Base-by-base conservation (phyloP, 2,113 vertebrate genomes). In the Mesembrinibis cayennensis region DNA sequence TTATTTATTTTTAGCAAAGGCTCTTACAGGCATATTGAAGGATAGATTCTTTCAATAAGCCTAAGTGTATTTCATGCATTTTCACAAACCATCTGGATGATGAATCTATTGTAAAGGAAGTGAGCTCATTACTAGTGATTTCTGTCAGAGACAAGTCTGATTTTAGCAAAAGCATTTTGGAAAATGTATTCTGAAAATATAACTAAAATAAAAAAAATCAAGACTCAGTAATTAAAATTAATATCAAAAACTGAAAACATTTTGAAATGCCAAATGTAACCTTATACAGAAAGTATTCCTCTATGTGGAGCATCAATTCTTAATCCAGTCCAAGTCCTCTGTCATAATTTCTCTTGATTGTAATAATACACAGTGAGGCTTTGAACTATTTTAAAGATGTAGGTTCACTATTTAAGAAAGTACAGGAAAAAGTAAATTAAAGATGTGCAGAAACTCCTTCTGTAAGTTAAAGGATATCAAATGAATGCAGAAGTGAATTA, bases 91-190 rank as follows among this genome's bases (percentile, higher is more conserved):
- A 72, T 81, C 81, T 59, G 70, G 40, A 62, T 87, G 67, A 90
- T 78, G 30, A 74, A n/a, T 70, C 38, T 34, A 49, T 93, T 94
- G 88, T 70, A 87, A 83, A 89, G 93, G 82, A 92, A 92, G 52
- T 62, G 82, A 79, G n/a, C 80, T 56, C 80, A 20, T 90, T 67
- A 72, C 66, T 94, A 87, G 72, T 59, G 86, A 87, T 67, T 86
- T 67, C 86, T 93, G 76, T 86, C 81, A 95, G 58, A 19, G 10
- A 40, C 53, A 77, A 88, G 49, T 73, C 82, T 91, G 55, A 32
- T 45, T 95, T 94, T 61, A 82, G 76, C 55, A 89, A 30, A 72
- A 81, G 63, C 50, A 25, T 72, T 62, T 87, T 79, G 34, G 59
- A 23, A 55, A 77, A 62, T 53, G 55, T 49, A 70, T 69, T 27